phyloP scores from a whole-genome alignment of 30 jellyfish, hydroid and myxozoan species.

The Haliclystus octoradiatus region DNA sequence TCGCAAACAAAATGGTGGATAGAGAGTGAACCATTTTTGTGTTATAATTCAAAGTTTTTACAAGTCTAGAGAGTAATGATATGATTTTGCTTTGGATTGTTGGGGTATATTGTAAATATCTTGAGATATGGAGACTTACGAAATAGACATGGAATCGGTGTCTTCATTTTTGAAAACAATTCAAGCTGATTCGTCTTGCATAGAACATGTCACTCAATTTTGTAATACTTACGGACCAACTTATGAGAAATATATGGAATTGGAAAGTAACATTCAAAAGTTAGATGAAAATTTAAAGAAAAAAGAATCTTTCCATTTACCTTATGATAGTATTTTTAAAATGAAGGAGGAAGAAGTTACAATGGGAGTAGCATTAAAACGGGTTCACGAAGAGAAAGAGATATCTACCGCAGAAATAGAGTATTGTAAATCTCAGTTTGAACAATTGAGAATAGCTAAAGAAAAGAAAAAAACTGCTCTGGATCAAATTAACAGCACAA shows the following conservation, averaged over 20 bases:
- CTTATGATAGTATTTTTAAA: too few relatives aligned
- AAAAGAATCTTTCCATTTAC: not conserved
- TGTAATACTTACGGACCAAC: not conserved
- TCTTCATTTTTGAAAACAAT: too few relatives aligned
- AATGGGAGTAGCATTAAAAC: not conserved
- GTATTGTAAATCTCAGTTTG: not conserved
- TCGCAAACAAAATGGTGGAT: too few relatives aligned
- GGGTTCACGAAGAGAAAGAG: not conserved
- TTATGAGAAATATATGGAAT: not conserved
- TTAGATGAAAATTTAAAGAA: not conserved
- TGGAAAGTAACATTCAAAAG: too few relatives aligned
- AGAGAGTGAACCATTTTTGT: too few relatives aligned
- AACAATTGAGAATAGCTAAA: not conserved
- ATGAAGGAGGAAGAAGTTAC: not conserved
- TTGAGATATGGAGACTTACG: too few relatives aligned
- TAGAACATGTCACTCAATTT: not conserved
- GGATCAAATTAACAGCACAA: not conserved
- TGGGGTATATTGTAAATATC: too few relatives aligned
- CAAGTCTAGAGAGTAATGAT: too few relatives aligned
- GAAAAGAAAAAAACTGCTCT: not conserved
- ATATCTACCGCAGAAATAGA: not conserved
- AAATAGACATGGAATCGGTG: too few relatives aligned
- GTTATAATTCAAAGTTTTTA: too few relatives aligned
- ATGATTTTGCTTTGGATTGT: too few relatives aligned
- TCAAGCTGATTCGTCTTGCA: not conserved